Percentiles rank a stretch among this genome's conserved stretches.
These are phyloP conservation scores for Coptodon rendalli DNA, from an alignment of 2,113 vertebrate species.

Conservation along the genomic window DNA sequence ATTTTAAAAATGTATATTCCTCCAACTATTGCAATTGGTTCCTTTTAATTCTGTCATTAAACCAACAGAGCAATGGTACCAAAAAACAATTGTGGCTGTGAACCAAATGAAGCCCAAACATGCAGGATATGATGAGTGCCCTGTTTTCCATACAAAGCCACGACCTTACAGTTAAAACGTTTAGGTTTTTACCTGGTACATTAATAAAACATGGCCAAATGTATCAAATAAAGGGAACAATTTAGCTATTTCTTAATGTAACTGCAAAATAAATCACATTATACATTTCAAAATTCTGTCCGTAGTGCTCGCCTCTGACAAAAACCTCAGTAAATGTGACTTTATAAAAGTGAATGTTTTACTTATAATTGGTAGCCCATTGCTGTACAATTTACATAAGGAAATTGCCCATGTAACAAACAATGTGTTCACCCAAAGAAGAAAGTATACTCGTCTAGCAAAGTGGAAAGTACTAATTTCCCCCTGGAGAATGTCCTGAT, in stretches of 20 bases:
- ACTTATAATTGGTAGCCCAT: constrained; percentile 31
- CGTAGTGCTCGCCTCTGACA: background rate
- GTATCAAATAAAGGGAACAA: background rate
- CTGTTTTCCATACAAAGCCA: background rate
- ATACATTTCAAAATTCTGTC: background rate
- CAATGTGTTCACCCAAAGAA: constrained; percentile 42
- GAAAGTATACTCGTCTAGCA: constrained; percentile 51
- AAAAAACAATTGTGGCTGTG: background rate
- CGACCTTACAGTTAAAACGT: background rate
- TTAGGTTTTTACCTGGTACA: background rate
- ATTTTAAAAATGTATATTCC: background rate
- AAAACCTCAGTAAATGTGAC: constrained; percentile 3
- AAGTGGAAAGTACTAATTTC: constrained; percentile 60
- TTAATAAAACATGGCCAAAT: background rate
- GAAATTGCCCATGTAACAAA: constrained; percentile 57
- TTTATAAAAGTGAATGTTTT: constrained; percentile 27
- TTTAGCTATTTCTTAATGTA: background rate
- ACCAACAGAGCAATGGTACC: background rate
- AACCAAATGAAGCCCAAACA: background rate
- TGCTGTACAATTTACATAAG: constrained; percentile 47
- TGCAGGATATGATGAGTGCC: background rate
- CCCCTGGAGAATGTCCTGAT: constrained; percentile 62
- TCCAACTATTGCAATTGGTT: background rate
- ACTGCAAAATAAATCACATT: background rate
- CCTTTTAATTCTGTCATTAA: background rate